A percentile compares a stretch with the other conserved stretches of the same genome.
phyloP scores from a whole-genome alignment of 2,888 invertebrate genomes.

The Andrena haemorrhoa region DNA sequence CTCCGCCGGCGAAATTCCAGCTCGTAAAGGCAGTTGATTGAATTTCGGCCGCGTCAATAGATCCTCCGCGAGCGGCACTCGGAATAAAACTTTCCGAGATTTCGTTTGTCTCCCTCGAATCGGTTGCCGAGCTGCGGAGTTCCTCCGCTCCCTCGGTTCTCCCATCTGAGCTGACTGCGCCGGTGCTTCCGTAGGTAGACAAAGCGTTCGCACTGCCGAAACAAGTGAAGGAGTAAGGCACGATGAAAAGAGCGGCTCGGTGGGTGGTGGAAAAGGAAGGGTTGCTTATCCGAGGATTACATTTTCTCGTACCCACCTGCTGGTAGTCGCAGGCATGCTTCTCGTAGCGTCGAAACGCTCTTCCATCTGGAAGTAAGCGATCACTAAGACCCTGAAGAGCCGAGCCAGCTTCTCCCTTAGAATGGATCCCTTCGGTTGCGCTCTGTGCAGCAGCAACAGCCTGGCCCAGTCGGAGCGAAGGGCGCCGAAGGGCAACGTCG shows the following conservation, averaged over 20 bases:
- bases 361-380: conserved; percentile 67
- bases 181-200: not conserved
- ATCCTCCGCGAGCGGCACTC: not conserved
- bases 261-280: too few relatives aligned
- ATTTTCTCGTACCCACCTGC: conserved; percentile 34
- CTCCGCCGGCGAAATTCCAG: not conserved
- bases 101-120: not conserved
- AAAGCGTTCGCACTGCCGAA: not conserved
- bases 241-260: too few relatives aligned
- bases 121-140: not conserved
- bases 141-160: not conserved
- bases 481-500: conserved; percentile 71
- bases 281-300: not conserved
- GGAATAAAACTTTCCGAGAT: not conserved
- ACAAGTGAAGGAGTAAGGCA: not conserved
- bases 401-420: conserved; percentile 67
- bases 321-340: not conserved
- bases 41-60: not conserved
- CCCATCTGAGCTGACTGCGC: not conserved
- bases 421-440: conserved; percentile 66
- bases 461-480: conserved; percentile 75
- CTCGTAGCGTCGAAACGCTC: conserved; percentile 30
- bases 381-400: conserved; percentile 67
- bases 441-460: conserved; percentile 63
- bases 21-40: not conserved